phyloP scores from a whole-genome alignment of 92 coral and sea anemone genomes.

The Actinostola sp. region DNA sequence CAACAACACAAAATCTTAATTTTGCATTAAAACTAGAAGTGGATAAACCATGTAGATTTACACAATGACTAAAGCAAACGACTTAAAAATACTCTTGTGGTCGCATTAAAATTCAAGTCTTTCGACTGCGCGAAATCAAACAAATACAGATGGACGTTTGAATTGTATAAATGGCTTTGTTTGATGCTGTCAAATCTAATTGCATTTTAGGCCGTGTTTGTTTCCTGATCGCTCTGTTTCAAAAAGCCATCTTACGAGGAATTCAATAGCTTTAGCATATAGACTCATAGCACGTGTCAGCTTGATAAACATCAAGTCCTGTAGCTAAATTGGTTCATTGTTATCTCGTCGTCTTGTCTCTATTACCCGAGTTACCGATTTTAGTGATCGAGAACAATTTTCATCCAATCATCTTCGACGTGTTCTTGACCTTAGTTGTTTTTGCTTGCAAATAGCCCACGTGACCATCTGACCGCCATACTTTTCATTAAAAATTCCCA shows the following conservation, averaged over 20 bases:
- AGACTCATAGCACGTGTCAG: constrained; percentile 86
- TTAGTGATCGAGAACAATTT: constrained; percentile 5
- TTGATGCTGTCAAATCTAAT: constrained; percentile 64
- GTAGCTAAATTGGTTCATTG: constrained; percentile 87
- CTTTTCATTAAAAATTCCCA: constrained; percentile 82
- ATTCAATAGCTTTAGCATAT: constrained; percentile 80
- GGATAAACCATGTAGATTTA: constrained; percentile 47
- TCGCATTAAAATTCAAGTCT: constrained; percentile 68
- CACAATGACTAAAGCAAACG: constrained; percentile 72
- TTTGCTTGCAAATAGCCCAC: constrained; percentile 75
- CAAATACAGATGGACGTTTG: constrained; percentile 58
- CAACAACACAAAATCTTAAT: constrained; percentile 52
- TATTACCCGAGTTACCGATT: constrained; percentile 55
- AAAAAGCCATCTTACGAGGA: constrained; percentile 65
- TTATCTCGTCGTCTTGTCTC: constrained; percentile 73
- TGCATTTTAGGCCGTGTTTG: constrained; percentile 67
- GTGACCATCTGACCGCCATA: constrained; percentile 71
- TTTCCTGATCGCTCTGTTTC: constrained; percentile 62
- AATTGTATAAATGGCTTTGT: constrained; percentile 54
- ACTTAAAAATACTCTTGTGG: constrained; percentile 75
- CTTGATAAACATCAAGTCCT: constrained; percentile 82
- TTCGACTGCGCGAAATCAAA: constrained; percentile 49
- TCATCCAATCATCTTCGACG: constrained; percentile 63
- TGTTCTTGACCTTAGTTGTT: constrained; percentile 65
- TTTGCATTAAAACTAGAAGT: constrained; percentile 54